Conservation (phyloP, 2,797 vertebrate genomes). For the Pipistrellus pygmaeus region DNA sequence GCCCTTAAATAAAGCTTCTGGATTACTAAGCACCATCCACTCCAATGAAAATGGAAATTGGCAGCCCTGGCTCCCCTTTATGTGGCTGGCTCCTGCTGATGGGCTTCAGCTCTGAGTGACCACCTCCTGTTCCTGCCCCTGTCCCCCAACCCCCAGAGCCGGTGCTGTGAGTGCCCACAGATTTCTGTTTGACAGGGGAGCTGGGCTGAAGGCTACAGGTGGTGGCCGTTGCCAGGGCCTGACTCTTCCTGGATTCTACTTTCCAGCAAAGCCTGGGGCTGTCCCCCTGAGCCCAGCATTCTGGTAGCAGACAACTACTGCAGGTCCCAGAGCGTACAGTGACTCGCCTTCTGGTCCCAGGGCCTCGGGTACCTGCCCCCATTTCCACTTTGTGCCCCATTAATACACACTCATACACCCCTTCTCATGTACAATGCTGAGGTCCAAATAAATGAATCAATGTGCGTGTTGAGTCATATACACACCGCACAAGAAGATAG, state of each 20-base stretch:
- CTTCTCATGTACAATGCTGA: not conserved
- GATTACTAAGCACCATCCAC: conserved; percentile 89
- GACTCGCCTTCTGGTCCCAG: not conserved
- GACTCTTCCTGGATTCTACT: not conserved
- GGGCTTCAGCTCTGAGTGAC: conserved; percentile 61
- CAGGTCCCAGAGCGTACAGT: not conserved
- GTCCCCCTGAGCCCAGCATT: not conserved
- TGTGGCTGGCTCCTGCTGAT: conserved; percentile 83
- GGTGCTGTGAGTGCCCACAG: not conserved
- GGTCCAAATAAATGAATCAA: not conserved
- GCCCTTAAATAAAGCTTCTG: conserved; percentile 92
- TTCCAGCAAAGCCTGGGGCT: not conserved
- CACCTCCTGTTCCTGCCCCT: conserved; percentile 60
- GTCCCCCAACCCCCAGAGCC: no score
- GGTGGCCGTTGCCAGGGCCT: not conserved
- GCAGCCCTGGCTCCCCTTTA: conserved; percentile 82
- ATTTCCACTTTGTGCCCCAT: not conserved
- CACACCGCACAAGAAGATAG: not conserved
- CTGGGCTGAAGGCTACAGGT: not conserved
- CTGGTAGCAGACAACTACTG: not conserved
- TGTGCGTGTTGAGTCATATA: not conserved
- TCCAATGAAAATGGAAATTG: conserved; percentile 92
- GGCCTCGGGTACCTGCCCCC: not conserved
- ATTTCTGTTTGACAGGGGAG: not conserved
- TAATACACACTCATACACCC: no score